Conservation (phyloP, 2,888 invertebrate genomes). For the Globia sparganii region DNA sequence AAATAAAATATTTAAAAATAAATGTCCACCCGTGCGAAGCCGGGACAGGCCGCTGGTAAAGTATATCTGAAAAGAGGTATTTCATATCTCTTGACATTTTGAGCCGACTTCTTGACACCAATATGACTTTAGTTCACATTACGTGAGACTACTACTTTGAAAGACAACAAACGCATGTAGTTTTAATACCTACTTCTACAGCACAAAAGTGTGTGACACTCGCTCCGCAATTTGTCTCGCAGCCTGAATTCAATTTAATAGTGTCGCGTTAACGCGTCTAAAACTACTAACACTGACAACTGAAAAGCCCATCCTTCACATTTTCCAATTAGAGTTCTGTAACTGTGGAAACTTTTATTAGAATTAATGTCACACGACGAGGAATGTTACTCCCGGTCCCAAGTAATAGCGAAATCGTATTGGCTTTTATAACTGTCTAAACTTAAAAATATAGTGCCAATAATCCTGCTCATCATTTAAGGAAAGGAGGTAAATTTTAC, state of each 20-base stretch:
- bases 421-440: constrained; percentile 48
- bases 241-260: constrained; percentile 61
- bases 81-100: too few relatives aligned
- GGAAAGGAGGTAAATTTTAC: constrained; percentile 22
- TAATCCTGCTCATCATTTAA: constrained; percentile 46
- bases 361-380: constrained; percentile 49
- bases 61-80: neutral
- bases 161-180: constrained; percentile 6
- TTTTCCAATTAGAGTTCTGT: constrained; percentile 60
- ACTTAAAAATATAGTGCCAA: constrained; percentile 56
- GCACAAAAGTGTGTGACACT: constrained; percentile 36
- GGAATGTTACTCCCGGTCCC: constrained; percentile 34
- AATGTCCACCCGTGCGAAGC: too few relatives aligned
- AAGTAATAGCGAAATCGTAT: constrained; percentile 53
- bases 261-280: constrained; percentile 46
- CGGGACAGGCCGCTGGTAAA: too few relatives aligned
- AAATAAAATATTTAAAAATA: too few relatives aligned
- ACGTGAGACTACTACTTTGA: neutral
- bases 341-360: constrained; percentile 58
- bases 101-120: neutral
- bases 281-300: constrained; percentile 57
- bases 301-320: constrained; percentile 52
- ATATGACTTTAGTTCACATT: neutral
- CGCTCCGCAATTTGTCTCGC: constrained; percentile 51
- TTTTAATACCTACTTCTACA: constrained; percentile 29